Evolutionary conservation across 2,113 vertebrate species (phyloP).

Genomic region (Pollachius pollachius): DNA sequence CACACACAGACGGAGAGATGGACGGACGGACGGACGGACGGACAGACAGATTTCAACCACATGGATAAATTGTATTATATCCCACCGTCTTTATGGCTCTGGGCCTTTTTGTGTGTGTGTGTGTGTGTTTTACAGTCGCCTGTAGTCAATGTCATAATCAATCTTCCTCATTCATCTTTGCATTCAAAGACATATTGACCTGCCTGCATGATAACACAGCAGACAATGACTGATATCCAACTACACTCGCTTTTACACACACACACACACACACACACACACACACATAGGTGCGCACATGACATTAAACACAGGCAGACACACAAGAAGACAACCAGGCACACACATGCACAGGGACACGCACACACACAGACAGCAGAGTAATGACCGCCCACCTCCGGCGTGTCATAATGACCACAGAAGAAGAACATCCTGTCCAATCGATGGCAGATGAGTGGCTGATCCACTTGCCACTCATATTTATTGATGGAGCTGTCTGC

Average conservation of each 20-base stretch:
- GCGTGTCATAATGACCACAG: constrained; percentile 58
- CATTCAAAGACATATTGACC: constrained; percentile 38
- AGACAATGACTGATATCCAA: constrained; percentile 41
- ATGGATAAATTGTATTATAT: too few relatives aligned
- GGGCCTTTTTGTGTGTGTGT: neutral
- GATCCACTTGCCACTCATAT: constrained; percentile 42
- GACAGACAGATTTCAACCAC: too few relatives aligned
- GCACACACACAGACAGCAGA: constrained; percentile 29
- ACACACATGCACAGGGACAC: neutral
- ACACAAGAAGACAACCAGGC: too few relatives aligned
- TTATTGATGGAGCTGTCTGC: constrained; percentile 64
- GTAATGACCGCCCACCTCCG: constrained; percentile 50
- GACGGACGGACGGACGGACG: too few relatives aligned
- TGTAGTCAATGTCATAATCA: constrained; percentile 9
- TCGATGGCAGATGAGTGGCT: constrained; percentile 50
- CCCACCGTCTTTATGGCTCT: neutral
- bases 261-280: too few relatives aligned
- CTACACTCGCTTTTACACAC: constrained; percentile 1
- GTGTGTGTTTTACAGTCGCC: neutral
- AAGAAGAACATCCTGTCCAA: constrained; percentile 58
- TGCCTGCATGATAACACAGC: constrained; percentile 25
- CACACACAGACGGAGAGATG: too few relatives aligned
- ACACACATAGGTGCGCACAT: too few relatives aligned
- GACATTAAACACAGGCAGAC: too few relatives aligned
- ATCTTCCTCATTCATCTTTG: constrained; percentile 21